A percentile compares a stretch with the other conserved stretches of the same genome.
Evolutionary conservation across 2,888 invertebrate species (phyloP).

Genomic region (Amiota mariae): DNA sequence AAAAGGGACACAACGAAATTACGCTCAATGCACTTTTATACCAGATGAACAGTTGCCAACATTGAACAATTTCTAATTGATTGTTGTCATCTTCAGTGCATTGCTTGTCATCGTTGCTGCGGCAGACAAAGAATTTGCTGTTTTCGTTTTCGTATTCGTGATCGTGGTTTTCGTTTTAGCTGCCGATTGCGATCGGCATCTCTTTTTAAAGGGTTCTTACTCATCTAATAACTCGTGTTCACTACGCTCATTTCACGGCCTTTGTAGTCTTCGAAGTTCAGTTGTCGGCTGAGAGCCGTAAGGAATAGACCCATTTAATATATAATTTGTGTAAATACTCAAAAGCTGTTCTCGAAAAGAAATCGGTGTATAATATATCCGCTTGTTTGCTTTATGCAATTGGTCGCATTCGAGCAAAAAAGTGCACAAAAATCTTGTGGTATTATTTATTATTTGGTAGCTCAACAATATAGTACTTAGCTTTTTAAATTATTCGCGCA

Average conservation of each 20-base stretch:
- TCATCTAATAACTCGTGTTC: too few species aligned
- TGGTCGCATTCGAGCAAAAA: too few species aligned
- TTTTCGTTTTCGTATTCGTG: neutral
- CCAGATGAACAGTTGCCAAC: slow-evolving; percentile 15
- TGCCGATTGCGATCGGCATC: too few species aligned
- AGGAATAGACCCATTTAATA: slow-evolving; percentile 9
- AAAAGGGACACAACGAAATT: neutral
- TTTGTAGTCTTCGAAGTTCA: slow-evolving; percentile 11
- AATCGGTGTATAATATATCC: neutral
- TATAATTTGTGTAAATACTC: too few species aligned
- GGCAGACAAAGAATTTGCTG: neutral
- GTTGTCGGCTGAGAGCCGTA: slow-evolving; percentile 31
- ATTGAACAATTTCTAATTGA: slow-evolving; percentile 17
- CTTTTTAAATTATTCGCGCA: too few species aligned
- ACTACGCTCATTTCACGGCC: too few species aligned
- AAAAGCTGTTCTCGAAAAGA: neutral
- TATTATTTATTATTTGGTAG: too few species aligned
- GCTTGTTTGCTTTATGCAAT: neutral
- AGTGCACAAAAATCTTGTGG: neutral
- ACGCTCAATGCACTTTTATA: neutral
- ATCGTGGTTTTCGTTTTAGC: neutral
- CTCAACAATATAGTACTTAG: too few species aligned
- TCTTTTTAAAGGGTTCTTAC: too few species aligned
- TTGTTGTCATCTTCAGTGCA: slow-evolving; percentile 6
- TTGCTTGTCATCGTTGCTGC: neutral